These are phyloP conservation scores for Rhimphoctona megacephalus DNA, from an alignment of 2,888 invertebrate species.

Conservation along the genomic window DNA sequence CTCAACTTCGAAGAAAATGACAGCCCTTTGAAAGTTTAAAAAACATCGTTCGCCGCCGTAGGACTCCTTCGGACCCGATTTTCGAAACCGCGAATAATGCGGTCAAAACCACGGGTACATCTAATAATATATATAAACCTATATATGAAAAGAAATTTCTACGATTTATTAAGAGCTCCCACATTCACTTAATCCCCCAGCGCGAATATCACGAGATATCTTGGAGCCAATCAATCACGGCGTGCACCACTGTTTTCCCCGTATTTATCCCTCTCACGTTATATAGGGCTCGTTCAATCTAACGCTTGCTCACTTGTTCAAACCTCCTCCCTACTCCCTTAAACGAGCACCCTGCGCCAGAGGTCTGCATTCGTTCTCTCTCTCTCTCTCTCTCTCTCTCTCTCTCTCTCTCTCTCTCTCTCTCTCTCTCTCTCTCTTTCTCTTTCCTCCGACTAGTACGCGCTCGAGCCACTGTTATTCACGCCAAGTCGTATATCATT, in stretches of 20 bases:
- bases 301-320: constrained; percentile 65
- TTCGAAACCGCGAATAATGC: neutral
- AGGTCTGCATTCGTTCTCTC: constrained; percentile 47
- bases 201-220: constrained; percentile 83
- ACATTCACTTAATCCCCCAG: constrained; percentile 84
- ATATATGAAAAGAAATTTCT: constrained; percentile 60
- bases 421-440: constrained; percentile 32
- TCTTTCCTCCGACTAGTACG: constrained; percentile 56
- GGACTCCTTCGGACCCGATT: neutral
- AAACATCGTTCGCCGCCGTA: too few species aligned
- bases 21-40: too few species aligned
- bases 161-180: constrained; percentile 75
- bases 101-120: neutral
- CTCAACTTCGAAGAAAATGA: too few species aligned
- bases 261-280: constrained; percentile 61
- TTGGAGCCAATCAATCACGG: constrained; percentile 84
- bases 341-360: constrained; percentile 55
- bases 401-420: neutral
- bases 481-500: constrained; percentile 84
- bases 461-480: constrained; percentile 80
- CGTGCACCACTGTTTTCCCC: constrained; percentile 66
- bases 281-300: constrained; percentile 64
- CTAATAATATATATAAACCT: neutral
- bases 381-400: constrained; percentile 14
- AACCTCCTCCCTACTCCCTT: constrained; percentile 47